phyloP scores from a whole-genome alignment of 2,797 vertebrate species.

The Artibeus jamaicensis region DNA sequence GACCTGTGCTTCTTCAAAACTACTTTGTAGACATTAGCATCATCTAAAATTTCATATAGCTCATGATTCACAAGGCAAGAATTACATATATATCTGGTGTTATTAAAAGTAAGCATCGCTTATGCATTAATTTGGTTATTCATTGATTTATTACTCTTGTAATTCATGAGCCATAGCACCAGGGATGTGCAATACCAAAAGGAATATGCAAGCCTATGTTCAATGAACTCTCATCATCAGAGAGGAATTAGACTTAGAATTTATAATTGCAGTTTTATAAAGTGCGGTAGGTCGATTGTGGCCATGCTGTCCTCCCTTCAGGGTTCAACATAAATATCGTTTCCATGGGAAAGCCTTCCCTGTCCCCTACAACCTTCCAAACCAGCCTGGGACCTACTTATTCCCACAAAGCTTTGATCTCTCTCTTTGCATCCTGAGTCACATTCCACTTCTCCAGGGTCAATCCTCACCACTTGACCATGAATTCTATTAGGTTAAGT shows the following conservation, averaged over 20 bases:
- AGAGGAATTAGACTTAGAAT: background rate
- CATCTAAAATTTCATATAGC: background rate
- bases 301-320: background rate
- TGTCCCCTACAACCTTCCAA: background rate
- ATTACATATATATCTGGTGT: background rate
- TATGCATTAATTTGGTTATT: background rate
- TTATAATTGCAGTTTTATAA: background rate
- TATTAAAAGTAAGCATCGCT: background rate
- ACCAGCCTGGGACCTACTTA: background rate
- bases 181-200: background rate
- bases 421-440: background rate
- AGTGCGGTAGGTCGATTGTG: background rate
- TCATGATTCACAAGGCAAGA: background rate
- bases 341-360: background rate
- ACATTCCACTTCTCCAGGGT: background rate
- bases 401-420: background rate
- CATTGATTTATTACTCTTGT: background rate
- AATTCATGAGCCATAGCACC: background rate
- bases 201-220: background rate
- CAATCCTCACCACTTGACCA: background rate
- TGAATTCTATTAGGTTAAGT: background rate
- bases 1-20: background rate
- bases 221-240: background rate
- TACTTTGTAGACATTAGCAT: background rate
- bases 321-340: background rate